A percentile compares a stretch with the other conserved stretches of the same genome.
Conservation (phyloP, 2,888 invertebrate genomes). For the Oxycera nigricornis region DNA sequence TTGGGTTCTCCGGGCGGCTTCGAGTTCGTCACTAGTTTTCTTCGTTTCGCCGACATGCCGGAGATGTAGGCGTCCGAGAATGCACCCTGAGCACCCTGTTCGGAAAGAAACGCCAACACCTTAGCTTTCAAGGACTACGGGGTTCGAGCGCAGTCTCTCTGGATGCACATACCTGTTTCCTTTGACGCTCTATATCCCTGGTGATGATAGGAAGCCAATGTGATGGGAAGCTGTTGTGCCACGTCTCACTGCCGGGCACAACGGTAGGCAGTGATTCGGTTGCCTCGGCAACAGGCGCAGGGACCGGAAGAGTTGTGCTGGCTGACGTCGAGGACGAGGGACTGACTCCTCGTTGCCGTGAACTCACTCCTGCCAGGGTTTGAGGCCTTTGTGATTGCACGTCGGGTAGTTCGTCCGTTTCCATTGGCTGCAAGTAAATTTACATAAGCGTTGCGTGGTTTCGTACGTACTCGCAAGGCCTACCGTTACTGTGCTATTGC, state of each 20-base stretch:
- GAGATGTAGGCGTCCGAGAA: conserved; percentile 91
- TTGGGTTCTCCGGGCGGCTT: conserved; percentile 57
- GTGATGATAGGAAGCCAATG: conserved; percentile 91
- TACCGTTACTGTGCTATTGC: conserved; percentile 36
- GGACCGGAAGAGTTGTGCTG: conserved; percentile 41
- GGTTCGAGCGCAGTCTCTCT: no score
- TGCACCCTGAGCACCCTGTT: conserved; percentile 63
- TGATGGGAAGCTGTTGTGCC: conserved; percentile 71
- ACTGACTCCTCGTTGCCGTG: conserved; percentile 43
- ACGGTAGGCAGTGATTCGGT: conserved; percentile 64
- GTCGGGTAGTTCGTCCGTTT: conserved; percentile 61
- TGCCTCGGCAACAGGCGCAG: conserved; percentile 52
- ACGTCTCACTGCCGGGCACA: conserved; percentile 66
- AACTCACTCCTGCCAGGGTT: conserved; percentile 17
- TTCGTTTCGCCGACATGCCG: conserved; percentile 88
- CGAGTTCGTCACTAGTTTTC: conserved; percentile 70
- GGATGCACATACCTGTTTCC: conserved; percentile 63
- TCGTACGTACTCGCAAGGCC: neutral
- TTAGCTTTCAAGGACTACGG: no score
- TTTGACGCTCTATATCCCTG: conserved; percentile 78
- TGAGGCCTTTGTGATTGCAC: conserved; percentile 12
- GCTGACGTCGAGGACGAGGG: conserved; percentile 29
- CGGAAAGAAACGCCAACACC: no score
- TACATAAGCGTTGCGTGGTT: neutral
- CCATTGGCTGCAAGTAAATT: conserved; percentile 60